Base-by-base conservation (phyloP, 1,140 invertebrate species). In the Drosophila pruinosa region DNA sequence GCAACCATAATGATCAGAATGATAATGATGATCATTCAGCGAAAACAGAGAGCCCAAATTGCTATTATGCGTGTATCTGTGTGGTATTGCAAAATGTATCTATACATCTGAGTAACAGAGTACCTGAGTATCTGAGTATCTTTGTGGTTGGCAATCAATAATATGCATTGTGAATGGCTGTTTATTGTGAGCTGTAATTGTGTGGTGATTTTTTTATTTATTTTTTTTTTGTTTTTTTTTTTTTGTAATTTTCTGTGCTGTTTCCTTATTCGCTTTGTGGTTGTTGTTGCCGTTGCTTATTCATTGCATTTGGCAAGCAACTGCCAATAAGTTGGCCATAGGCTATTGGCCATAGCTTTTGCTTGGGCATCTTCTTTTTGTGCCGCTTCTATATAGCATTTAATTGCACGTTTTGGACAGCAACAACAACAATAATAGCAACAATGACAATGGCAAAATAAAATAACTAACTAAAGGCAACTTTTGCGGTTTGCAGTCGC, bases 391-490 rank as follows among this genome's bases (percentile, higher is more conserved):
- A 58, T 54, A 73, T 52, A 59, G 45, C 72, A 80, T 76, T 85
- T 85, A 86, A 85, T 85, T 85, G 79, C 81, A 83, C 79, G 80
- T 79, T 83, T 83, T 72, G 80, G 79, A 57, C 80, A 78, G 47
- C 57, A 65, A 43, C 59, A 39, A 50, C 77, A 52, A 26, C 69
- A 77, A 39, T 54, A 71, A 61, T 39, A 63, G 39, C 48, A 73
- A 58, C 65, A 83, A 83, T 79, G 81, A 75, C 79, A 83, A 82
- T 72, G 77, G 59, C 63, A 86, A 76, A 59, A 86, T 59, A 80
- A 83, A 86, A 65, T 86, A 83, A 80, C 58, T 43, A 65, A 65
- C 76, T 65, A 75, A 73, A 83, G 72, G 80, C 80, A 76, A 64
- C 31, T 56, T 65, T 58, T 58, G 63, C 8, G 53, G 53, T 72